phyloP scores from a whole-genome alignment of 2,797 vertebrate genomes.

The Pristis pectinata region DNA sequence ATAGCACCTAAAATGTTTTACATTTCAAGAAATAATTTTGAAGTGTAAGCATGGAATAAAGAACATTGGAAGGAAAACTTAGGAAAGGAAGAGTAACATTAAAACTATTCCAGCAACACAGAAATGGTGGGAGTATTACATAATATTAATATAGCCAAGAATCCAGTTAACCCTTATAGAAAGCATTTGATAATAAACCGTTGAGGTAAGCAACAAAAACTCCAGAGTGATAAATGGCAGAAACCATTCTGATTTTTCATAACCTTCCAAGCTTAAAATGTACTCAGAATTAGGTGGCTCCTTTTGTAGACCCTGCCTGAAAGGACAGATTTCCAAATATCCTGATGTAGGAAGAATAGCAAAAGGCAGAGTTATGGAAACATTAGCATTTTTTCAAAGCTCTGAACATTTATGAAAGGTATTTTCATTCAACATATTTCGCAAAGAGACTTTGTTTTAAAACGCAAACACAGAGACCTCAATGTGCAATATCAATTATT shows the following conservation, averaged over 20 bases:
- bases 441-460: neutral
- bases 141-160: neutral
- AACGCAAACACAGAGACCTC: no score
- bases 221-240: neutral
- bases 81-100: neutral
- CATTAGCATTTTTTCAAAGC: slow-evolving; percentile 20
- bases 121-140: neutral
- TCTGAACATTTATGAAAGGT: neutral
- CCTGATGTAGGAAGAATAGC: neutral
- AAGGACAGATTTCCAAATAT: neutral
- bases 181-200: neutral
- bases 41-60: neutral
- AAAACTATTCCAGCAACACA: neutral
- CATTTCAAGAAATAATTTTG: neutral
- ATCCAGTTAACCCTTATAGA: neutral
- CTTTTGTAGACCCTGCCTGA: neutral
- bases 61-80: neutral
- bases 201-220: neutral
- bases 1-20: neutral
- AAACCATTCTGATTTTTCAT: neutral
- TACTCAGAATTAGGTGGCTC: neutral
- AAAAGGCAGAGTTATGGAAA: slow-evolving; percentile 36
- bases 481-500: neutral
- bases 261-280: neutral
- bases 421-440: neutral